Conservation (phyloP, 2,113 vertebrate species). For the Paramormyrops kingsleyae region DNA sequence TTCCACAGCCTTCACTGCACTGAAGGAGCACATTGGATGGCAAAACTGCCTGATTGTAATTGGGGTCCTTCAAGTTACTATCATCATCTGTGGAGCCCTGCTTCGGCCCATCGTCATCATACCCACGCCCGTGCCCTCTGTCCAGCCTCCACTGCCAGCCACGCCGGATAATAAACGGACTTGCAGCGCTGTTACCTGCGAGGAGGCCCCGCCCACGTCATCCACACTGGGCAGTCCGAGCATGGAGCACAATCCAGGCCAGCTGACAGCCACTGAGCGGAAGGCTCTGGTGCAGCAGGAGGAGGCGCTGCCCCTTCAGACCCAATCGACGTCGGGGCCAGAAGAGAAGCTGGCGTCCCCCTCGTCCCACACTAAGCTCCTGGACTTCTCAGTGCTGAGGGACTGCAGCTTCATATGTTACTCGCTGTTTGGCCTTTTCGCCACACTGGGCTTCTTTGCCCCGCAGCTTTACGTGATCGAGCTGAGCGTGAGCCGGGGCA, state of each 20-base stretch:
- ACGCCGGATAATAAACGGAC: constrained; percentile 70
- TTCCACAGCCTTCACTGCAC: constrained; percentile 69
- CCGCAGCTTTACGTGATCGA: constrained; percentile 89
- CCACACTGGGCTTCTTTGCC: constrained; percentile 89
- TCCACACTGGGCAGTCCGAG: constrained; percentile 63
- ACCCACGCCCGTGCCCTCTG: constrained; percentile 33
- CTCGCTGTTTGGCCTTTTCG: constrained; percentile 86
- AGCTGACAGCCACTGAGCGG: constrained; percentile 25
- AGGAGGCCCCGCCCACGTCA: constrained; percentile 68
- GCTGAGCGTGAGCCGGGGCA: constrained; percentile 74
- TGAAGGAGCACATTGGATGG: constrained; percentile 83
- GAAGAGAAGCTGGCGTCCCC: neutral
- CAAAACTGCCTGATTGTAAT: constrained; percentile 73
- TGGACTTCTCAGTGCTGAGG: constrained; percentile 84
- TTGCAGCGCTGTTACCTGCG: constrained; percentile 64
- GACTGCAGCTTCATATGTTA: constrained; percentile 86
- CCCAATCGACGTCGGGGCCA: neutral
- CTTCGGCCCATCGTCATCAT: constrained; percentile 77
- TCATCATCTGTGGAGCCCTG: constrained; percentile 73
- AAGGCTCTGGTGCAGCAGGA: constrained; percentile 40
- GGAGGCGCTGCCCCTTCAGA: neutral
- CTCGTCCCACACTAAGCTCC: constrained; percentile 42
- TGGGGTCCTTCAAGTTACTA: constrained; percentile 75
- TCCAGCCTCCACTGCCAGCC: constrained; percentile 51
- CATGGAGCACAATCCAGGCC: constrained; percentile 18